A percentile compares a stretch with the other conserved stretches of the same genome.
Evolutionary conservation across 2,113 vertebrate genomes (phyloP).

Genomic region (Eulacestoma nigropectus): DNA sequence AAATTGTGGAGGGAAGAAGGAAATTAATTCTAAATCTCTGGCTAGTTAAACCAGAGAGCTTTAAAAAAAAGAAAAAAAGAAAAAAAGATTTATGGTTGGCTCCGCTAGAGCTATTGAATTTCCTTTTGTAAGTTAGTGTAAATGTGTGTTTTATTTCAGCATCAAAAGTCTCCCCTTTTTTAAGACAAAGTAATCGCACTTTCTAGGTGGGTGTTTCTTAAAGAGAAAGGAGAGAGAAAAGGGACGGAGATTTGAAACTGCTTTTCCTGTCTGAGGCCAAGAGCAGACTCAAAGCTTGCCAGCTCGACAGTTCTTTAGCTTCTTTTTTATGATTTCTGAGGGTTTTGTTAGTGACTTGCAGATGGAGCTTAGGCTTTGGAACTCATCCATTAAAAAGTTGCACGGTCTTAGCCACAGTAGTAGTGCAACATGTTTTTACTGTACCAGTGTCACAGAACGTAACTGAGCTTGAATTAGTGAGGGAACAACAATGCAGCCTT

Average conservation of each 20-base stretch:
- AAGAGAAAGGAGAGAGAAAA: conserved; percentile 9
- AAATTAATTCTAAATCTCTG: conserved; percentile 24
- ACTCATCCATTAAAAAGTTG: conserved; percentile 52
- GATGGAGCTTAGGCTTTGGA: conserved; percentile 66
- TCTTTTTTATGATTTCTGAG: conserved; percentile 43
- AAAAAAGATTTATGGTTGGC: conserved; percentile 10
- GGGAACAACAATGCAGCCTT: neutral
- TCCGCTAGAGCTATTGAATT: conserved; percentile 43
- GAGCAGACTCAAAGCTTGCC: conserved; percentile 31
- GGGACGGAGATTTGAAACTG: conserved; percentile 28
- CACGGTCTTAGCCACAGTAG: conserved; percentile 66
- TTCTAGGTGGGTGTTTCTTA: conserved; percentile 56
- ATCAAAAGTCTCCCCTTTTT: conserved; percentile 13
- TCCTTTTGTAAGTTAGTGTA: conserved; percentile 48
- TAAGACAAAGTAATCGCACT: conserved; percentile 11
- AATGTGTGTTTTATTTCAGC: conserved; percentile 46
- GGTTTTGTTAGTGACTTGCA: conserved; percentile 67
- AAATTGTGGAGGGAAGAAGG: neutral
- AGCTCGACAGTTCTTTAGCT: conserved; percentile 43
- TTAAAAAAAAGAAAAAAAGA: neutral
- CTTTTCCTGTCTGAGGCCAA: conserved; percentile 56
- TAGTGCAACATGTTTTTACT: conserved; percentile 57
- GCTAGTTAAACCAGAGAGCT: neutral
- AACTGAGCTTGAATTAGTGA: conserved; percentile 44
- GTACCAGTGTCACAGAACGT: conserved; percentile 43